Evolutionary conservation across 2,888 invertebrate genomes (phyloP), one percentile per base, ranked within the genome.

Genomic region (Drosophila barbarae): DNA sequence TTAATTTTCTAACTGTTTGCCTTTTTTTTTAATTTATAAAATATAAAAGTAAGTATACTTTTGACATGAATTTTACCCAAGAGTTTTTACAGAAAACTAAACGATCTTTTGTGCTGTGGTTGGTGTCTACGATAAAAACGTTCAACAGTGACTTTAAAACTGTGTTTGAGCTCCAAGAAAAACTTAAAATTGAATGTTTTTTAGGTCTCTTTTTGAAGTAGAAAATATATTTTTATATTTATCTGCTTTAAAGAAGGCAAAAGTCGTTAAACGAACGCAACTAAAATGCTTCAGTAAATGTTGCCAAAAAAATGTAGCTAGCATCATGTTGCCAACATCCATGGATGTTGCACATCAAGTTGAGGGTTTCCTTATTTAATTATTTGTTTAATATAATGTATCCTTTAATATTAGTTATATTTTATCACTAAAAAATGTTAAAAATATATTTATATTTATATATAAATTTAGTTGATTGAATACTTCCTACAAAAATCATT

Each of bases 81-180:
- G n/a, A 32, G 13, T 35, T 26, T 57, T 4, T 30, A 44, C 58
- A 58, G 2, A 5, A 28, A 35, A 0, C 13, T 10, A 12, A 6
- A 21, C 5, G 28, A 56, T 42, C 26, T 18, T 8, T 6, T 28
- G 3, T 7, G 3, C 7, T 8, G 13, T n/a, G 59, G 44, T 59
- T 18, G 23, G 0, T 15, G 44, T 46, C 59, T n/a, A 12, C 0
- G 23, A 30, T 63, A n/a, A 47, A 34, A 21, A 5, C 3, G 2
- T 23, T 28, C 1, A 1, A n/a, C 15, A 52, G 15, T 64, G 26
- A 5, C 44, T 63, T 0, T 15, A 2, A 34, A 63, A 64, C 53
- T 64, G 64, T 23, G 2, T n/a, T 26, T 3, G 21, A 35, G n/a
- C 28, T 52, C 9, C 2, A 12, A 13, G 1, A 0, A 10, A 39